These are phyloP conservation scores for Pseudomyrmex gracilis DNA, from an alignment of 1,140 invertebrate genomes.

Conservation along the genomic window DNA sequence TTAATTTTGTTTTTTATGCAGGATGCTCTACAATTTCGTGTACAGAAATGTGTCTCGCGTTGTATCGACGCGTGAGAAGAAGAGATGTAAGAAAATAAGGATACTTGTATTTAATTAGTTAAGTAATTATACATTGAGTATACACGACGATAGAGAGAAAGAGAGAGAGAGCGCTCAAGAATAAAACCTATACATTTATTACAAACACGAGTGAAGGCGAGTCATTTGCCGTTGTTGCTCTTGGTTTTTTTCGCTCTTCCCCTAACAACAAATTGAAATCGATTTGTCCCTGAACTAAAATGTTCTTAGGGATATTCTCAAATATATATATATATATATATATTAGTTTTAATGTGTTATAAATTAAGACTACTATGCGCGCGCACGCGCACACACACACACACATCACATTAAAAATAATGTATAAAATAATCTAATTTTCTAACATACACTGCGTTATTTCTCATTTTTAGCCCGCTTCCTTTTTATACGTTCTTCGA, in stretches of 20 bases:
- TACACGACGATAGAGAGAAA: conserved; percentile 61
- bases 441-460: no score
- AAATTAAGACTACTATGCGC: no score
- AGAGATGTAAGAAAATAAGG: conserved; percentile 8
- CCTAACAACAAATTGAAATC: neutral
- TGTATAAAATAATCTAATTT: no score
- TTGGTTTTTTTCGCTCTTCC: neutral
- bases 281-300: no score
- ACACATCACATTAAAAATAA: no score
- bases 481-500: no score
- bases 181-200: conserved; percentile 79
- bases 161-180: conserved; percentile 60
- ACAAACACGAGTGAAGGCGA: conserved; percentile 66
- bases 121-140: conserved; percentile 78
- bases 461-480: no score
- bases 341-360: no score
- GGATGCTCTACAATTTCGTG: neutral
- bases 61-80: neutral
- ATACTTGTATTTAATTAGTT: conserved; percentile 79
- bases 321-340: no score
- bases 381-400: no score
- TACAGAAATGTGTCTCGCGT: conserved; percentile 35
- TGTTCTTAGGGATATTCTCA: no score
- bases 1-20: conserved; percentile 48
- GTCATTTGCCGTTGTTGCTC: neutral